Conservation (phyloP, 2,888 invertebrate genomes). For the Tiliacea aurago region DNA sequence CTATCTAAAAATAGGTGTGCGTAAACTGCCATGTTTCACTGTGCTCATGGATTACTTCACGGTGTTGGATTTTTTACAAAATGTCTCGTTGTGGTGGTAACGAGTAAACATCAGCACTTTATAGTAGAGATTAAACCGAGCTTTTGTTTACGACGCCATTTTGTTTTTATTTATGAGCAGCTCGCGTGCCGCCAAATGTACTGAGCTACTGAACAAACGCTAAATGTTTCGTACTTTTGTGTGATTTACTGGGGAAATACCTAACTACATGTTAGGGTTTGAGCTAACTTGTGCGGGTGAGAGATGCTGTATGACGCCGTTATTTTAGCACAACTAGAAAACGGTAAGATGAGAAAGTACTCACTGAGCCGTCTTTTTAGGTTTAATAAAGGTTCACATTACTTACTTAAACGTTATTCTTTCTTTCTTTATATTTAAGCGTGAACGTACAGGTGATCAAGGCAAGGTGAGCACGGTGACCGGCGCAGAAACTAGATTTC, state of each 20-base stretch:
- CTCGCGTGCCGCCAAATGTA: slow-evolving; percentile 62
- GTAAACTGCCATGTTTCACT: no score
- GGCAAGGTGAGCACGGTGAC: background rate
- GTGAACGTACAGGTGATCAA: background rate
- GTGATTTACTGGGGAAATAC: background rate
- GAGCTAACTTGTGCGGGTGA: background rate
- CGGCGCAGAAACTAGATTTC: background rate
- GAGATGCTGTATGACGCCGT: background rate
- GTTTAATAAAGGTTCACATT: no score
- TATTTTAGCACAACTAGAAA: background rate
- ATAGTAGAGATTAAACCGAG: slow-evolving; percentile 59
- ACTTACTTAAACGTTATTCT: no score
- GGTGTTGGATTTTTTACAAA: slow-evolving; percentile 24
- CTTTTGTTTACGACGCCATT: slow-evolving; percentile 65
- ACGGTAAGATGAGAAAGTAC: background rate
- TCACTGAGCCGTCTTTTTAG: background rate
- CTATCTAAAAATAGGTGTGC: background rate
- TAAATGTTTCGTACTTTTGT: slow-evolving; percentile 34
- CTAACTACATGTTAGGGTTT: slow-evolving; percentile 12
- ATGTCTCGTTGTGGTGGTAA: slow-evolving; percentile 29
- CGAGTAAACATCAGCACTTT: slow-evolving; percentile 52
- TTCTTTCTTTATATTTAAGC: background rate
- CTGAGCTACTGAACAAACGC: slow-evolving; percentile 26
- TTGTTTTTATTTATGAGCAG: slow-evolving; percentile 65
- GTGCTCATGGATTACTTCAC: background rate